Evolutionary conservation across 2,797 vertebrate genomes (phyloP), one percentile per base, ranked within the genome.

Genomic region (Pempheris klunzingeri): DNA sequence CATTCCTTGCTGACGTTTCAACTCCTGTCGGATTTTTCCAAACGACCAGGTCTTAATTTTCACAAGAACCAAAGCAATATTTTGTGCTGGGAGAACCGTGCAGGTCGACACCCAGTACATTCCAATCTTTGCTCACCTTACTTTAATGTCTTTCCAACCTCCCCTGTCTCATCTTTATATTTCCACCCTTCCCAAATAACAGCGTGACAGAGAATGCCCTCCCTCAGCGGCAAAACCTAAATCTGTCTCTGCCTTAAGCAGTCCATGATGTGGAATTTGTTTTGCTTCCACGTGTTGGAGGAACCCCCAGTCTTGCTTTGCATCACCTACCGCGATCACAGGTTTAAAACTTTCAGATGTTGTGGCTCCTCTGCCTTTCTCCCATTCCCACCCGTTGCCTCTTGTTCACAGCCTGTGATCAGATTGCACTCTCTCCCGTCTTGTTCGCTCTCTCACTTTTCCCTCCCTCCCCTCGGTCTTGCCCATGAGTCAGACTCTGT

Each of bases 261-360:
- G 82, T 92, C 85, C 90, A 71, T 92, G 81, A 79, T 83, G 79
- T 84, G 86, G 86, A 86, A 88, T 88, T 88, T 92, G 79, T 85
- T 89, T 88, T 59, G 44, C 71, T 68, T 87, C 67, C 76, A 87
- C 71, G 57, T 71, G 83, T 83, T 92, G 87, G 91, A 90, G 69
- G 82, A 90, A 86, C 82, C 89, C 87, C 85, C 84, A 78, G 90
- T 93, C 84, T 90, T 57, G 79, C 71, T 86, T 55, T 53, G 84
- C 91, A 91, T 92, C 93, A 92, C 81, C 80, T 87, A 85, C 81
- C 18, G 55, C 71, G 80, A 90, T 90, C 88, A 81, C 90, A 86
- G 90, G 86, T 92, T 92, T 91, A 74, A 91, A 94, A 90, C 88
- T 90, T 92, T 89, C 88, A 90, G 84, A 83, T 85, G 89, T 85